Conservation (phyloP, 2,888 invertebrate species). For the Ormia ochracea region DNA sequence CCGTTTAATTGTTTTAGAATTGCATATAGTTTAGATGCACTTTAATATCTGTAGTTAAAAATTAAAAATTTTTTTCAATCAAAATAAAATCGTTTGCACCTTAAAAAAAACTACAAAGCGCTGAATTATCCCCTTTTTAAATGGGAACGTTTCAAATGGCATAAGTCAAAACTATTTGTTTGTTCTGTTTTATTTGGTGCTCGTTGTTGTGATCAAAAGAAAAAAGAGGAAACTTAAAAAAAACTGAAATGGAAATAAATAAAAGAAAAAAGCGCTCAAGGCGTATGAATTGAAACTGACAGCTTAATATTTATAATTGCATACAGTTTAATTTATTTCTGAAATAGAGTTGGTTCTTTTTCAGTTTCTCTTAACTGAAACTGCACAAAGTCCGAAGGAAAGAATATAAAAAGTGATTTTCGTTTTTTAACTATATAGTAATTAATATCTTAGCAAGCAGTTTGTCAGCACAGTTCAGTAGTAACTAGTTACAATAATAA, state of each 20-base stretch:
- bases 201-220: neutral
- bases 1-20: no score
- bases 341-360: constrained; percentile 13
- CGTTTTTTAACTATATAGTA: no score
- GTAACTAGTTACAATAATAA: no score
- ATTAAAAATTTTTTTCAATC: constrained; percentile 6
- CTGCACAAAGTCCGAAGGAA: constrained; percentile 5
- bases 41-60: neutral
- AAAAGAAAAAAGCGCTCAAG: constrained; percentile 50
- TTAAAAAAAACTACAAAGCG: neutral
- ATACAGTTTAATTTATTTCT: constrained; percentile 28
- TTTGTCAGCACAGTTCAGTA: no score
- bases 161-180: constrained; percentile 62
- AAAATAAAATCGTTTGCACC: neutral
- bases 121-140: neutral
- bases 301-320: constrained; percentile 61
- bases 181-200: neutral
- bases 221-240: constrained; percentile 7
- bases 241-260: constrained; percentile 10
- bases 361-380: neutral
- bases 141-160: constrained; percentile 53
- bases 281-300: constrained; percentile 63
- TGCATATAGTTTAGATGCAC: no score
- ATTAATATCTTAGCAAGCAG: no score
- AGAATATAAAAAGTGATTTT: no score